Evolutionary conservation across 2,113 vertebrate genomes (phyloP), one percentile per base, ranked within the genome.

Genomic region (Limnothrissa miodon): DNA sequence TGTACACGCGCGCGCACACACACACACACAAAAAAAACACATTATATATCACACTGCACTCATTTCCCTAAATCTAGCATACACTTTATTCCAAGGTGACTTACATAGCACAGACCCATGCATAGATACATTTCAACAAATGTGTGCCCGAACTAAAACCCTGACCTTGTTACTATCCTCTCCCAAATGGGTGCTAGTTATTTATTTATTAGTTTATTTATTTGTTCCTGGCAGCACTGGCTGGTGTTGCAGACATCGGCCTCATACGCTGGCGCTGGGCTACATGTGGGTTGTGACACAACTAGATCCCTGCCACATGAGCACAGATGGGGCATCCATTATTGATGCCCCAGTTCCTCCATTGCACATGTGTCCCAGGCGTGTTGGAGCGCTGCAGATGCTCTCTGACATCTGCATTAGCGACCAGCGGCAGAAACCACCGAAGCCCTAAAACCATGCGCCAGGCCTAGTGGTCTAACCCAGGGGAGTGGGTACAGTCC

Each of bases 1-100:
- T 11, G 19, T 11, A 53, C 48, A 53, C 48, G 15, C 48, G 15
- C 59, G 29, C n/a, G 10, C 59, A 66, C 59, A 66, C 59, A 66
- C 59, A 29, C 59, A 66, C 59, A 66, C 59, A 66, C 59, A 66
- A n/a, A 66, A 56, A 56, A n/a, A n/a, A 56, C 53, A 56, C 19
- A 56, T 4, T n/a, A 3, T 29, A 11, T 8, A 62, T 62, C 29
- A 29, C 59, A 23, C 5, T 56, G 23, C 53, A 62, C n/a, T 29
- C 59, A 62, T 9, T 62, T 62, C 29, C 5, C 9, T 62, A 10
- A 25, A 59, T n/a, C 56, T 62, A 11, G 59, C 56, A 62, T 62
- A 29, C 25, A 29, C 59, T 62, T 62, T n/a, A 29, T 62, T 62
- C 59, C 59, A 62, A 62, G 59, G 59, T 62, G 59, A 62, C 59